Evolutionary conservation across 2,797 vertebrate genomes (phyloP).

Genomic region (Phoeniculus purpureus): DNA sequence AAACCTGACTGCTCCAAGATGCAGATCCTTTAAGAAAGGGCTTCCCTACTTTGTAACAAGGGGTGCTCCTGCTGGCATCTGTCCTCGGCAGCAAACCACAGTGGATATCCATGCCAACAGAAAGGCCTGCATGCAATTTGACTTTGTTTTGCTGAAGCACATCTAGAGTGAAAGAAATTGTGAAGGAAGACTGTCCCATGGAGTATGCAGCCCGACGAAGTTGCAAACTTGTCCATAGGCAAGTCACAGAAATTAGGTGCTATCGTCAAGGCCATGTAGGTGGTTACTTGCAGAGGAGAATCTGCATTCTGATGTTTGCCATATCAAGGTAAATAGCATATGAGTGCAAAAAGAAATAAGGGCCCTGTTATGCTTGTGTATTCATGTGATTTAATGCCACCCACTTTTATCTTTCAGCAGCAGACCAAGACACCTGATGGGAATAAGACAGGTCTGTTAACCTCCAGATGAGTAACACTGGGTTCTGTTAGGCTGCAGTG

Average conservation of each 20-base stretch:
- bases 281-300: neutral
- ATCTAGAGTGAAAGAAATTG: neutral
- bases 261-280: accelerated
- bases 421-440: neutral
- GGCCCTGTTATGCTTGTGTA: neutral
- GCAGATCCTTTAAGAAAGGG: neutral
- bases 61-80: neutral
- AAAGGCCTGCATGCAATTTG: neutral
- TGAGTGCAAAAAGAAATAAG: neutral
- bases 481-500: neutral
- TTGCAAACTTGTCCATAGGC: neutral
- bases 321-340: neutral
- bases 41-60: neutral
- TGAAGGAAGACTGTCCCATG: accelerated
- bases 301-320: neutral
- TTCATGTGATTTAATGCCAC: neutral
- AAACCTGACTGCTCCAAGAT: neutral
- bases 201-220: neutral
- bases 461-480: neutral
- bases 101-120: accelerated
- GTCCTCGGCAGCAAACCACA: accelerated
- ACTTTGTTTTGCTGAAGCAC: neutral
- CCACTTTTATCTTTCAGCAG: neutral
- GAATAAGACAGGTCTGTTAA: neutral
- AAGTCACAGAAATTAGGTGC: neutral